Percentiles rank a stretch among this genome's conserved stretches.
phyloP scores from a whole-genome alignment of 2,113 vertebrate genomes.

The Strigops habroptila region DNA sequence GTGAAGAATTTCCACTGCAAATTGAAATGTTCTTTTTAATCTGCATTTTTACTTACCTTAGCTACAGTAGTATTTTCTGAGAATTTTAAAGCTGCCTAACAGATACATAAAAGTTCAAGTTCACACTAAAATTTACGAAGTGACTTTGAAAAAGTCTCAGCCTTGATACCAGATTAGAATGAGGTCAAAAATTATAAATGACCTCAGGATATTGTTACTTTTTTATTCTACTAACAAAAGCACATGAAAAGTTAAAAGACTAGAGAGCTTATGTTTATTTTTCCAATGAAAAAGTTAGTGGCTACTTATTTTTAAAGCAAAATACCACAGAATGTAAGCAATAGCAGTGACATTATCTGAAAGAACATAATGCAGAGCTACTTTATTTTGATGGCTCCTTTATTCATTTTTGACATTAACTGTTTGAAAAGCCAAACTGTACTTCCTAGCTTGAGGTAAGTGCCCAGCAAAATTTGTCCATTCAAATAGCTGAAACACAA shows the following conservation, averaged over 20 bases:
- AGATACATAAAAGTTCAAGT: not conserved
- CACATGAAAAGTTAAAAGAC: not conserved
- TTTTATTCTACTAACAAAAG: not conserved
- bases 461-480: not conserved
- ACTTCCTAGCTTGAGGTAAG: not conserved
- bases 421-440: conserved; percentile 15
- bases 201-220: not conserved
- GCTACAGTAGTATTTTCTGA: not conserved
- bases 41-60: not conserved
- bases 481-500: not conserved
- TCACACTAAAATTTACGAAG: not conserved
- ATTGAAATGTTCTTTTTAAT: not conserved
- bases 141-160: not conserved
- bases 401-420: not conserved
- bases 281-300: not conserved
- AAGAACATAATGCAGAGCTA: not conserved
- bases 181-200: not conserved
- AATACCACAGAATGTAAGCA: not conserved
- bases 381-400: not conserved
- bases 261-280: not conserved
- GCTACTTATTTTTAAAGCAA: not conserved
- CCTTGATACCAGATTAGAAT: not conserved
- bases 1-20: not conserved
- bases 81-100: not conserved
- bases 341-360: not conserved